phyloP scores from a whole-genome alignment of 2,888 invertebrate genomes.

The Netelia virgata region DNA sequence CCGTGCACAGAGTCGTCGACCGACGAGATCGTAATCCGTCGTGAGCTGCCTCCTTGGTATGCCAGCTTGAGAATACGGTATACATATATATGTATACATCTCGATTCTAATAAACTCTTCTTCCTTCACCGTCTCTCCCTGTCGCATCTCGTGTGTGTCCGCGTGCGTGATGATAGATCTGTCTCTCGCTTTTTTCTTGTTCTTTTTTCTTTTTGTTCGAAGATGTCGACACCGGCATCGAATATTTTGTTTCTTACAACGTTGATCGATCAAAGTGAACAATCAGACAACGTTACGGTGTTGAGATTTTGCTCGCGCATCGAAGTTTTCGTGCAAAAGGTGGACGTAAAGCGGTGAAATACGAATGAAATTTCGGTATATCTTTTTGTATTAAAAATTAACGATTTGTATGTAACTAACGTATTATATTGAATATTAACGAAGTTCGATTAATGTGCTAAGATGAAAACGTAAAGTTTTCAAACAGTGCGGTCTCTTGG shows the following conservation, averaged over 20 bases:
- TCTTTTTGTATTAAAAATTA: too few species aligned
- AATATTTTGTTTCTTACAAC: constrained; percentile 47
- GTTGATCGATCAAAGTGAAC: constrained; percentile 62
- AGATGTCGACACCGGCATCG: constrained; percentile 51
- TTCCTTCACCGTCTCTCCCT: constrained; percentile 34
- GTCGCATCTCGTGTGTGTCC: constrained; percentile 46
- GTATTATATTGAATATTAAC: too few species aligned
- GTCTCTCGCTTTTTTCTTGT: constrained; percentile 52
- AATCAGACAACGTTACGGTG: constrained; percentile 17
- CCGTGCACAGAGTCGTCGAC: constrained; percentile 39
- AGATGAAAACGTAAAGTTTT: too few species aligned
- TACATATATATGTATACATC: constrained; percentile 29
- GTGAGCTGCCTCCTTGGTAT: constrained; percentile 59
- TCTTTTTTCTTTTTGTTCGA: constrained; percentile 43
- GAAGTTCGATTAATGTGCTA: too few species aligned
- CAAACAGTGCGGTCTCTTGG: too few species aligned
- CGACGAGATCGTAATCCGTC: constrained; percentile 65
- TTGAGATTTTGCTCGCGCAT: background rate
- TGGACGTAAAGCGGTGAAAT: too few species aligned
- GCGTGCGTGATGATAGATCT: constrained; percentile 65
- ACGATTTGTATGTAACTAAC: too few species aligned
- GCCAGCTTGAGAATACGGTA: constrained; percentile 58
- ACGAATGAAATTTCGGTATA: too few species aligned
- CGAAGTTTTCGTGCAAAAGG: background rate
- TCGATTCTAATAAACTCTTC: constrained; percentile 67